Evolutionary conservation across 2,888 invertebrate genomes (phyloP).

Genomic region (Trissonchulus sp.): DNA sequence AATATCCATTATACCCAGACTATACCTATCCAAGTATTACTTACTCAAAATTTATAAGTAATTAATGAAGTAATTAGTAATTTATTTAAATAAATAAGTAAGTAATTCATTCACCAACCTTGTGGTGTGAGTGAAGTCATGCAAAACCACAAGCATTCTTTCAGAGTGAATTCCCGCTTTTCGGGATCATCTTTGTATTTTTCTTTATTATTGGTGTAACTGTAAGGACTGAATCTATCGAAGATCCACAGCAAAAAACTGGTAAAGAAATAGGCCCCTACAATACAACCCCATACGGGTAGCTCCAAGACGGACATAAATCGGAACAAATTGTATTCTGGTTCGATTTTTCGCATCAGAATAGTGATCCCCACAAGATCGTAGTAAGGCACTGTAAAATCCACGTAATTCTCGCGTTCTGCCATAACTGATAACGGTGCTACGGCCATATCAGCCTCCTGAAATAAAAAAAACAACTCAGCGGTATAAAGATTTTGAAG

Average conservation of each 20-base stretch:
- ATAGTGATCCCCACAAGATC: conserved; percentile 95
- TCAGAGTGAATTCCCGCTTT: conserved; percentile 84
- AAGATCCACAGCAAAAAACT: conserved; percentile 91
- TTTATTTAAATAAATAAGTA: no score
- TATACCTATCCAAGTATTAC: no score
- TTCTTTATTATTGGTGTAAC: conserved; percentile 83
- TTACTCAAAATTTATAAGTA: no score
- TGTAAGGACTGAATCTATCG: conserved; percentile 93
- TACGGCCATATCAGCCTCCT: conserved; percentile 82
- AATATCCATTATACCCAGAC: no score
- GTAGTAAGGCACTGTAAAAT: conserved; percentile 96
- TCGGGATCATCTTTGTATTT: conserved; percentile 65
- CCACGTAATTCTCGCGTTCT: conserved; percentile 89
- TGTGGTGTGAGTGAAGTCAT: conserved; percentile 94
- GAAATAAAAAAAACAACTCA: conserved; percentile 34
- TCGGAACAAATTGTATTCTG: conserved; percentile 86
- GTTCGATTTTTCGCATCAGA: conserved; percentile 80
- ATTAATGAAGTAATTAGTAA: no score
- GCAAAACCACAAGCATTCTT: conserved; percentile 97
- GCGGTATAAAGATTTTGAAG: background rate
- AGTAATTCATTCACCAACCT: no score
- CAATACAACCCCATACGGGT: conserved; percentile 92
- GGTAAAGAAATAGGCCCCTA: conserved; percentile 89
- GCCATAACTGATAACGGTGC: conserved; percentile 95
- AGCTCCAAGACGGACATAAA: conserved; percentile 91